phyloP scores from a whole-genome alignment of 1,140 invertebrate genomes.

The Hyles euphorbiae region DNA sequence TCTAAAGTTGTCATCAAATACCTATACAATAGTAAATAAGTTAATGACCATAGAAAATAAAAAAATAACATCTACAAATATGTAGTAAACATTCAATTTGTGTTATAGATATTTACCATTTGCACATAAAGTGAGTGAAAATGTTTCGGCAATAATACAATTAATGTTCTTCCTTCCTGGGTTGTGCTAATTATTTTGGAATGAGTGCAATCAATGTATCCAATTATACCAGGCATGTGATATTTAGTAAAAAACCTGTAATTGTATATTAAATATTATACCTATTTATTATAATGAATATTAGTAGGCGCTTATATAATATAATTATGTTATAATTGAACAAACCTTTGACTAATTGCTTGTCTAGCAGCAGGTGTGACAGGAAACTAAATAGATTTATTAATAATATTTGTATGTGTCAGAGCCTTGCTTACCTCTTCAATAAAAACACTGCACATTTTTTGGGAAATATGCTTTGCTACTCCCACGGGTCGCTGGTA shows the following conservation, averaged over 20 bases:
- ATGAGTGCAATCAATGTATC: slow-evolving; percentile 26
- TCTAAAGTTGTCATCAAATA: slow-evolving; percentile 26
- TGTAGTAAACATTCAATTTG: background rate
- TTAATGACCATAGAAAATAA: background rate
- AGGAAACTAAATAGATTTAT: slow-evolving; percentile 18
- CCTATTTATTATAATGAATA: too few relatives aligned
- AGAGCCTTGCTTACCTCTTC: slow-evolving; percentile 13
- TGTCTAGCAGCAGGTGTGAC: slow-evolving; percentile 12
- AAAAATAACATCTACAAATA: slow-evolving; percentile 4
- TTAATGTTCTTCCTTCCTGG: slow-evolving; percentile 20
- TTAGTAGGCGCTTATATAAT: too few relatives aligned
- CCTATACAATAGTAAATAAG: slow-evolving; percentile 12
- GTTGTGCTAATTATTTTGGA: slow-evolving; percentile 21
- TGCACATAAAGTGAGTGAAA: slow-evolving; percentile 34
- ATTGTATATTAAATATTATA: background rate
- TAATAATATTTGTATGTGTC: slow-evolving; percentile 7
- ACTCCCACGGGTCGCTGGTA: slow-evolving; percentile 15
- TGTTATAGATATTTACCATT: slow-evolving; percentile 23
- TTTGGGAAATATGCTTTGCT: slow-evolving; percentile 18
- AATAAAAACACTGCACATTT: slow-evolving; percentile 19
- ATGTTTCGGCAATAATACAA: slow-evolving; percentile 27
- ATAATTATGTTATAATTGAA: slow-evolving; percentile 3
- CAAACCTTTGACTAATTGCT: slow-evolving; percentile 10
- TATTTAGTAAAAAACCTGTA: slow-evolving; percentile 23
- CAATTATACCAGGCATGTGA: slow-evolving; percentile 20